Base-by-base conservation (phyloP, 1,140 invertebrate genomes). In the Brachionus plicatilis region DNA sequence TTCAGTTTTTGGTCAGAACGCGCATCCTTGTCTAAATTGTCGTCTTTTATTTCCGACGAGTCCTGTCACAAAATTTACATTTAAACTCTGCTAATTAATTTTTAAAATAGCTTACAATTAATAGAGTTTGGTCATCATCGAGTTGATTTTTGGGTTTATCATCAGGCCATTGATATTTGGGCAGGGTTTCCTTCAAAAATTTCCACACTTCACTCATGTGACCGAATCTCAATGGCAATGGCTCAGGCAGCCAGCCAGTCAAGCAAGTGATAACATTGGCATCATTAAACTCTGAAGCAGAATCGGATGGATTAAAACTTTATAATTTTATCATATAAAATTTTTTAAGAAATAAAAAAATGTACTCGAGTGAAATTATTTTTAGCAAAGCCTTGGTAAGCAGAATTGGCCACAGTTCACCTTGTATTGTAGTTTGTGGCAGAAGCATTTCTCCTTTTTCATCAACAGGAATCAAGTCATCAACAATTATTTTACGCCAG, bases 381-480 rank as follows among this genome's bases (percentile, higher is more conserved):
- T 90, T 90, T 27, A 90, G 86, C 6, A 90, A 86, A 33, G 88
- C 90, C 85, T 90, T 90, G 14, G 88, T 87, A 7, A 90, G 86
- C 14, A 90, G 43, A 87, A 90, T 87, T 11, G 90, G 89, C 90
- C 90, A 90, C 6, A 90, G 75, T 86, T 90, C 90, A 86, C 89
- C 86, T 17, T 85, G 85, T 37, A 87, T 85, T 7, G 86, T 86
- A 0, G 89, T 88, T 45, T 85, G 84, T 41, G 88, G 89, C 24
- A 90, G 85, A 17, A 90, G 85, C 14, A 88, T 85, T 12, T 86
- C 85, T 5, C 88, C 87, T 85, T 89, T 86, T n/a, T 88, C 87
- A 86, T 90, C 88, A 86, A 89, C 87, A n/a, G 90, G 90, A 27
- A 90, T 84, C 7, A 82, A 84, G 75, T 90, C 89, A 87, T 90